phyloP scores from a whole-genome alignment of 2,888 invertebrate genomes.

The Coleophora deauratella region DNA sequence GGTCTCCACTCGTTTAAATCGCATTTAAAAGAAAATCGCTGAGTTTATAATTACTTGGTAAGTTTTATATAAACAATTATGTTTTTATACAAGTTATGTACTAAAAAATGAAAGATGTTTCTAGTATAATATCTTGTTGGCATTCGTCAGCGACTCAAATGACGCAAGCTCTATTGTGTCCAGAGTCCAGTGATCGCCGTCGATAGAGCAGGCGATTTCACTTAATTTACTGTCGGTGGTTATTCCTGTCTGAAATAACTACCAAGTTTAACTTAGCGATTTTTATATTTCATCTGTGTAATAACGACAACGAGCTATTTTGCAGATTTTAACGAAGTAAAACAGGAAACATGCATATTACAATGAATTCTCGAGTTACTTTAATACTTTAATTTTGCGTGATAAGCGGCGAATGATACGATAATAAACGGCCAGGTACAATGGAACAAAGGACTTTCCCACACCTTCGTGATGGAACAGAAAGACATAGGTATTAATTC shows the following conservation, averaged over 20 bases:
- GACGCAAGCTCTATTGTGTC: conserved; percentile 55
- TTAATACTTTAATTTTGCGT: conserved; percentile 35
- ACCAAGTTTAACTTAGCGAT: too few relatives aligned
- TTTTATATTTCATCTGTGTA: too few relatives aligned
- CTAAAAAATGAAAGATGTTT: conserved; percentile 16
- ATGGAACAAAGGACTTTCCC: conserved; percentile 68
- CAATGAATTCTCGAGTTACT: too few relatives aligned
- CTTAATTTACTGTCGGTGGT: conserved; percentile 22
- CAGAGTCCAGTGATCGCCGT: conserved; percentile 27
- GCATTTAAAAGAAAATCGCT: too few relatives aligned
- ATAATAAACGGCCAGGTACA: conserved; percentile 55
- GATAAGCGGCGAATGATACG: conserved; percentile 45
- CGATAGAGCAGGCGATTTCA: conserved; percentile 44
- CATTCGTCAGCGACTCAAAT: conserved; percentile 25
- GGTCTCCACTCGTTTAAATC: too few relatives aligned
- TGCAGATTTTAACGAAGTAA: too few relatives aligned
- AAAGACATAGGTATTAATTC: conserved; percentile 34
- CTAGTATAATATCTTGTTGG: conserved; percentile 27
- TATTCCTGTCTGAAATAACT: too few relatives aligned
- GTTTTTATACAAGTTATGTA: not conserved
- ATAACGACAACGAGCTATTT: too few relatives aligned
- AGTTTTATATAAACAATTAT: not conserved
- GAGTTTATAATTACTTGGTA: too few relatives aligned
- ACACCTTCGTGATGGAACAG: conserved; percentile 27
- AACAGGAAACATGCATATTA: too few relatives aligned